Percentiles rank a stretch among this genome's conserved stretches.
Evolutionary conservation across 2,113 vertebrate species (phyloP).

Genomic region (Poecile atricapillus): DNA sequence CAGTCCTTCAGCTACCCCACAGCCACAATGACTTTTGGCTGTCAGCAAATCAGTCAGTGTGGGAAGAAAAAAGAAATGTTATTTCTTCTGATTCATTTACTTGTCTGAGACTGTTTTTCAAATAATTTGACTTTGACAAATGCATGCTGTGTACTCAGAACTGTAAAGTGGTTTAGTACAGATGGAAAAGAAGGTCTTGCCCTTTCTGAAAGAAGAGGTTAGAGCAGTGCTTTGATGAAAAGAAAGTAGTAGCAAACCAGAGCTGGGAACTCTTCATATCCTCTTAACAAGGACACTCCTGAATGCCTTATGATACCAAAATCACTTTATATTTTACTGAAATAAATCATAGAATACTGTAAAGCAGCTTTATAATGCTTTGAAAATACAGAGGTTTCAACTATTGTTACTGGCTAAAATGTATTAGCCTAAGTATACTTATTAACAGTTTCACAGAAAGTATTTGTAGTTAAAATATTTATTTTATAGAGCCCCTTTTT

Average conservation of each 20-base stretch:
- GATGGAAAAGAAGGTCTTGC: neutral
- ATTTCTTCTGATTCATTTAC: neutral
- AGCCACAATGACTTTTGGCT: neutral
- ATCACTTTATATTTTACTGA: neutral
- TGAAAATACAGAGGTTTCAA: neutral
- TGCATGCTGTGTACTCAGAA: neutral
- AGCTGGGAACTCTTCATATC: neutral
- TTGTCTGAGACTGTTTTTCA: neutral
- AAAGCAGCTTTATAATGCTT: neutral
- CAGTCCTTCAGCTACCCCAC: neutral
- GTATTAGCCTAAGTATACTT: neutral
- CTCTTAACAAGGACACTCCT: neutral
- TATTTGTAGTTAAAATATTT: neutral
- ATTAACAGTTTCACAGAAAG: neutral
- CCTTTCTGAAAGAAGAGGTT: neutral
- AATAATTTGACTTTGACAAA: conserved; percentile 26
- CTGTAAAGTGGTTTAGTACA: neutral
- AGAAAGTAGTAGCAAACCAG: neutral
- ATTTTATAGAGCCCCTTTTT: neutral
- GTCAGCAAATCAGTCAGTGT: neutral
- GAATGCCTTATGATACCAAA: neutral
- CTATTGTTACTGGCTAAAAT: neutral
- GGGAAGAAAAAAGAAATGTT: neutral
- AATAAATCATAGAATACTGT: neutral
- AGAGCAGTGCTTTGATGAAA: neutral